These are phyloP conservation scores for Rissa tridactyla DNA, from an alignment of 2,113 vertebrate species.

Conservation along the genomic window DNA sequence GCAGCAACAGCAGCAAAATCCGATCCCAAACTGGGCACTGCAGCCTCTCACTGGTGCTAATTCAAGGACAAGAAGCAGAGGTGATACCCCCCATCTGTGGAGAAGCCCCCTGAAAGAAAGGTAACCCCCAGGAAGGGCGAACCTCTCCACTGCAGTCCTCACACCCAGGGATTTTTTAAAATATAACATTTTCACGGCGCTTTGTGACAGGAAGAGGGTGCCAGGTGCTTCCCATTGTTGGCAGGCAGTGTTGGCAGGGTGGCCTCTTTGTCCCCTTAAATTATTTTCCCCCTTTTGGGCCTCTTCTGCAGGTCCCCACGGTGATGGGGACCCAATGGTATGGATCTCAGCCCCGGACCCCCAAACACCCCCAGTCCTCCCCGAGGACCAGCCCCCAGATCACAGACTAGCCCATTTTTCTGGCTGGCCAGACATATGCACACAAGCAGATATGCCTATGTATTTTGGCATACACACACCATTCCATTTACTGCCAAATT, in stretches of 20 bases:
- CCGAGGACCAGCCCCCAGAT: fast-evolving
- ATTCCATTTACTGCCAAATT: not conserved
- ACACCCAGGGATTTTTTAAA: not conserved
- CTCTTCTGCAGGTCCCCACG: not conserved
- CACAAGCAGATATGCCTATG: not conserved
- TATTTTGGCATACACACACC: too few relatives aligned
- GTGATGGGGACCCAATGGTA: not conserved
- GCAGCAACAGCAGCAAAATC: not conserved
- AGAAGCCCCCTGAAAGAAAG: not conserved
- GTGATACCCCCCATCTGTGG: fast-evolving
- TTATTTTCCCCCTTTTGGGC: not conserved
- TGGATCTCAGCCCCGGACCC: not conserved
- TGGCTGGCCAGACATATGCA: fast-evolving
- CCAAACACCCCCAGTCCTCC: not conserved
- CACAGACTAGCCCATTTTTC: not conserved
- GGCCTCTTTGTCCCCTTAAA: not conserved
- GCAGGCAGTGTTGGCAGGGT: not conserved
- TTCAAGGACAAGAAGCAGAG: not conserved
- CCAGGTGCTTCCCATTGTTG: fast-evolving
- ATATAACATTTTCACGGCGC: not conserved
- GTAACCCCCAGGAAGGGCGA: not conserved
- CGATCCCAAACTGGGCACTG: fast-evolving
- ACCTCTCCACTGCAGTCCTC: not conserved
- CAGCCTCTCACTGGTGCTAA: not conserved
- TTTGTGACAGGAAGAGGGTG: not conserved